phyloP scores from a whole-genome alignment of 1,140 invertebrate species.

The Eulimnadia texana region DNA sequence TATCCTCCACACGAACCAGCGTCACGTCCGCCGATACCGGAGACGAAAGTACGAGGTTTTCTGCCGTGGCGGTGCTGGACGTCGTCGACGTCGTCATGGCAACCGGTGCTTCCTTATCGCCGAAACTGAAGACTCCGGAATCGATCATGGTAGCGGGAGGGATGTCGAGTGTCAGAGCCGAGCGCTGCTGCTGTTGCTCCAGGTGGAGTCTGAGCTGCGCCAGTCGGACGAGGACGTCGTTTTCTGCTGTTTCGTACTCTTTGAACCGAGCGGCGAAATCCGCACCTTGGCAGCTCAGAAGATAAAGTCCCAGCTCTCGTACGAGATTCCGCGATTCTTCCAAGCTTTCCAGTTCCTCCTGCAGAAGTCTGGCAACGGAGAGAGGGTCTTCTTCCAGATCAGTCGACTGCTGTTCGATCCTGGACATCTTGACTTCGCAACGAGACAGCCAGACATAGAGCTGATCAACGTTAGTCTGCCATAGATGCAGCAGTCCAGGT shows the following conservation, averaged over 20 bases:
- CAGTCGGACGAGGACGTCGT: conserved; percentile 1
- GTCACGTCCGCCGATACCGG: too few species aligned
- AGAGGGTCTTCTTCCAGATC: not conserved
- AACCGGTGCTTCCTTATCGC: not conserved
- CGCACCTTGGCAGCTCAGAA: conserved; percentile 40
- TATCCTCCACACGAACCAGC: too few species aligned
- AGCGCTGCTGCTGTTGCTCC: conserved; percentile 3
- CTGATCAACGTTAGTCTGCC: not conserved
- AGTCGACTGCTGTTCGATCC: not conserved
- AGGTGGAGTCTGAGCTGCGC: conserved; percentile 7
- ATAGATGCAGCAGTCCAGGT: not conserved
- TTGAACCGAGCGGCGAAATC: conserved; percentile 47
- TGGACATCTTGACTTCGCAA: not conserved
- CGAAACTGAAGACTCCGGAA: conserved; percentile 9
- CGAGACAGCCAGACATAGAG: conserved; percentile 11
- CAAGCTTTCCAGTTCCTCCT: conserved; percentile 34
- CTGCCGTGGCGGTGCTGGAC: not conserved
- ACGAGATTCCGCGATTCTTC: conserved; percentile 36
- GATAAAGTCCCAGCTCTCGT: conserved; percentile 40
- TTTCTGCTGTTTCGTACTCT: conserved; percentile 39
- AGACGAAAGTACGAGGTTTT: not conserved
- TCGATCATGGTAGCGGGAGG: not conserved
- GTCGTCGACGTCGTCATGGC: not conserved
- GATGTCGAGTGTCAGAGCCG: not conserved
- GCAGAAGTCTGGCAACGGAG: conserved; percentile 8